Base-by-base conservation (phyloP, 2,888 invertebrate species). In the Antitype chi region DNA sequence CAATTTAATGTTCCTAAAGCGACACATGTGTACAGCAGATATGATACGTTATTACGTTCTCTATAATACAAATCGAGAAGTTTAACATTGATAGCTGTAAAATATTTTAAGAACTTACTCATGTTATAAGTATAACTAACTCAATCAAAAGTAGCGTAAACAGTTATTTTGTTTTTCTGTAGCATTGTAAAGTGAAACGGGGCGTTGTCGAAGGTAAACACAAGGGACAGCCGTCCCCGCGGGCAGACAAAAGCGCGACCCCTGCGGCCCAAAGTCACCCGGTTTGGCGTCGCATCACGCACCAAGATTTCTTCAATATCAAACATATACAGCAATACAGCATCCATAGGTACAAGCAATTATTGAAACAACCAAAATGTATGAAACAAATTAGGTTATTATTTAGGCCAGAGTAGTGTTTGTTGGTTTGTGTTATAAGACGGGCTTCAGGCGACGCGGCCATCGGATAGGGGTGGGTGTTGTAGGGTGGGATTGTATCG, bases 191-290 rank as follows among this genome's bases (percentile, higher is more conserved):
- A 90, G 87, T 85, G 85, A 90, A 92, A 89, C 89, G 88, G 92
- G 92, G 92, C 90, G 90, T 92, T 91, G 91, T 89, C 91, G 89
- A 88, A 92, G 91, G 91, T 92, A 92, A 93, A 92, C 91, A 91
- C 85, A 85, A 89, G 93, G 91, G 92, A 90, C 89, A 89, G 87
- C 83, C 87, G 91, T 89, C 90, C 91, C 91, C 87, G 90, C 85
- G 87, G 90, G 89, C 90, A 90, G 90, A 91, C 91, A 92, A 92
- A 90, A 92, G 90, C 88, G 89, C 90, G 92, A 91, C 91, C 91
- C 93, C 91, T 86, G 91, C 91, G 89, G 92, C 87, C 89, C 86
- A 85, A 82, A 83, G 81, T 82, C 84, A 83, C 80, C 68, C 83
- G 82, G 85, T 79, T 85, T 73, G 78, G 89, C 78, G 87, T 82